Conservation (phyloP, 1,140 invertebrate species). For the Thaumatotibia leucotreta region DNA sequence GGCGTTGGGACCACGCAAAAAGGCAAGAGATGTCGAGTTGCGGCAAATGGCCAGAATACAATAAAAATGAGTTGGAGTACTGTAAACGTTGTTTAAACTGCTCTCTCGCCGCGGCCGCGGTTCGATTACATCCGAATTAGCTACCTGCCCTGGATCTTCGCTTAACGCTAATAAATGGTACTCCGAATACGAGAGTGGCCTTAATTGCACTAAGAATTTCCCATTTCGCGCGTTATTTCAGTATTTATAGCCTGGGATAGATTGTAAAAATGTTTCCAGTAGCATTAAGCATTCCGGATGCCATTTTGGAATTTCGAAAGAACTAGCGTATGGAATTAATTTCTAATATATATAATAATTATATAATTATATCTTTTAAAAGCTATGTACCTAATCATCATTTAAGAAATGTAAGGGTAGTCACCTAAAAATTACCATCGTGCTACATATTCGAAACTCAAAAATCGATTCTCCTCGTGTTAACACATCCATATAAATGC, state of each 20-base stretch:
- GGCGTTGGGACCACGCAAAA: background rate
- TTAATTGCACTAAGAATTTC: slow-evolving; percentile 3
- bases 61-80: background rate
- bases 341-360: too few species aligned
- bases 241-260: background rate
- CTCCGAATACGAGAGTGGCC: background rate
- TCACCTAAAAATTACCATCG: too few species aligned
- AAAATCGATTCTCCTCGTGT: too few species aligned
- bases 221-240: background rate
- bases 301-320: too few species aligned
- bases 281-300: background rate
- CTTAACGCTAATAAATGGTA: slow-evolving; percentile 8
- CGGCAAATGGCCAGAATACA: background rate
- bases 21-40: background rate
- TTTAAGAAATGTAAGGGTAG: too few species aligned
- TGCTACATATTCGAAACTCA: too few species aligned
- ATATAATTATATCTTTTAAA: too few species aligned
- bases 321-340: too few species aligned
- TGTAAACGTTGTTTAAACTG: background rate
- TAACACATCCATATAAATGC: too few species aligned
- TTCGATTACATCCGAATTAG: slow-evolving; percentile 12
- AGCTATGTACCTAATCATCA: too few species aligned
- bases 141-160: slow-evolving; percentile 10
- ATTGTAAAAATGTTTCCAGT: background rate
- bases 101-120: background rate